Evolutionary conservation across 2,113 vertebrate species (phyloP).

Genomic region (Protobothrops mucrosquamatus): DNA sequence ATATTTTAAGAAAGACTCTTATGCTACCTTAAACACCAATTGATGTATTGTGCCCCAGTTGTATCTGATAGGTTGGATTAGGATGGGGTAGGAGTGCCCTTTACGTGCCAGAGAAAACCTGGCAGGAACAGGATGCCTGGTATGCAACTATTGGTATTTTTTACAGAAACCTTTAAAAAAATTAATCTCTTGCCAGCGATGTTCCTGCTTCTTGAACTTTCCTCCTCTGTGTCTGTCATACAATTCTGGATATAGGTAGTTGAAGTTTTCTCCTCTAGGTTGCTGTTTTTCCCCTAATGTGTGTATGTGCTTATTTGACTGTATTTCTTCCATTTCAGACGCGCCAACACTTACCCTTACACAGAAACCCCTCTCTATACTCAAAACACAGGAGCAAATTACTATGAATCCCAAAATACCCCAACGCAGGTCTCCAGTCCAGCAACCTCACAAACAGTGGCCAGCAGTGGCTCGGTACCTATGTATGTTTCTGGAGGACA

Average conservation of each 20-base stretch:
- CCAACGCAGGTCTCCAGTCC: constrained; percentile 80
- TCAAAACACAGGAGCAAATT: constrained; percentile 74
- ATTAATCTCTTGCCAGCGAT: not conserved
- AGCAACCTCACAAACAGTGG: constrained; percentile 75
- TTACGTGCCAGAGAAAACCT: not conserved
- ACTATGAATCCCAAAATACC: constrained; percentile 77
- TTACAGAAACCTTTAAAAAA: not conserved
- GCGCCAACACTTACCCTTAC: constrained; percentile 80
- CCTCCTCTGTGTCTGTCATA: not conserved
- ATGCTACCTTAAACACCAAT: not conserved
- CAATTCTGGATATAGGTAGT: not conserved
- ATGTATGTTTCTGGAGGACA: constrained; percentile 84
- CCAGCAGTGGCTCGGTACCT: constrained; percentile 74
- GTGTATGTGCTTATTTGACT: not conserved
- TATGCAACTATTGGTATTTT: not conserved
- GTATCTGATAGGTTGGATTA: not conserved
- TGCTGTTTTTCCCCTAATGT: not conserved
- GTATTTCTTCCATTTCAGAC: constrained; percentile 63
- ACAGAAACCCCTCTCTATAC: constrained; percentile 82
- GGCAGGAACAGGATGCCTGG: not conserved
- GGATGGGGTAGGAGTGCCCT: not conserved
- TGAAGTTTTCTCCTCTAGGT: not conserved
- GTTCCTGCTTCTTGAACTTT: not conserved
- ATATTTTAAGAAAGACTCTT: not conserved
- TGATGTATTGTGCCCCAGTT: not conserved